Base-by-base conservation (phyloP, 1,140 invertebrate species). In the Varroa destructor region DNA sequence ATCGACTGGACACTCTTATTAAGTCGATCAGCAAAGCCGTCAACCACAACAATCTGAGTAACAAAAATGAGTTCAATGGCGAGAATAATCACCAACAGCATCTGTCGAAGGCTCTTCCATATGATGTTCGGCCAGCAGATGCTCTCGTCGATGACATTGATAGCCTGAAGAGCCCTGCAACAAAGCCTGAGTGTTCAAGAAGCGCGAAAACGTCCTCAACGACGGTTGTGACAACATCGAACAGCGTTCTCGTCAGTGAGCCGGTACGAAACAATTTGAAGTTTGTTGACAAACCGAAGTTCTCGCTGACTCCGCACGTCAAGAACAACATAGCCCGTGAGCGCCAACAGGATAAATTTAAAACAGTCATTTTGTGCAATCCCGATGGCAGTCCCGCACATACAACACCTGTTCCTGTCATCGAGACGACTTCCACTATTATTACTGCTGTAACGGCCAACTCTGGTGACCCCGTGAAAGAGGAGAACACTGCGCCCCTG, bases 1-100 rank as follows among this genome's bases (percentile, higher is more conserved):
- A 85, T 74, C 80, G 85, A 36, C 77, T 87, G 37, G 85, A 86
- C 76, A 82, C 82, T 57, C 79, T 87, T 10, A 82, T 87, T 12
- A 86, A 86, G 75, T 84, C 82, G 73, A 77, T 85, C 55, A 82
- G 82, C 1, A 86, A 85, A 77, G 84, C 61, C 40, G 61, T 67
- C 46, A 67, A 12, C 40, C 40, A 40, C 12, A 40, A 67, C 61
- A 67, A 67, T 46, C 46, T 67, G 40, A 25, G 46, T 46, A 67
- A 67, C 37, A 46, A 67, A 40, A 43, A 43, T 37, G 61, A 43
- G 40, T 46, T 46, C 40, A 46, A 40, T 37, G 61, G 61, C 61
- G 61, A 67, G 14, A 10, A 67, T 46, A 14, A 67, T 12, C 14
- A 42, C 3, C 46, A 51, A 8, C 46, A 51, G 8, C 25, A 25